Base-by-base conservation (phyloP, 2,797 vertebrate species). In the Anguilla marmorata region DNA sequence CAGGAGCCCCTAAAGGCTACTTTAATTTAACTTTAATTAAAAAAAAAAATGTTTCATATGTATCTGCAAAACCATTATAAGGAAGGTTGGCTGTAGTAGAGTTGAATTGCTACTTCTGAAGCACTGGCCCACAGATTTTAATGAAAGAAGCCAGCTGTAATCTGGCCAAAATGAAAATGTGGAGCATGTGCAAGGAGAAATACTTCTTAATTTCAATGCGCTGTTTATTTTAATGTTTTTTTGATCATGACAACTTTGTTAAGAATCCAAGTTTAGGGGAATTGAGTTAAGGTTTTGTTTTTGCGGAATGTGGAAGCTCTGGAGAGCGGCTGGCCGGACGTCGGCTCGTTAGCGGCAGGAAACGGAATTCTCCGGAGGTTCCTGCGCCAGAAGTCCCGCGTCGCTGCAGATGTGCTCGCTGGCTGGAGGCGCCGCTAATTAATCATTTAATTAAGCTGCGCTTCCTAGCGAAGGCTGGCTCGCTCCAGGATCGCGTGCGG, bases 311-410 rank as follows among this genome's bases (percentile, higher is more conserved):
- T 27, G 11, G 50, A 54, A 58, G 54, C 83, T 58, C 83, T 4
- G 52, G 83, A 85, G 54, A 85, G 30, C 58, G 91, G 92, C 92
- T 88, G 89, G 88, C 91, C 63, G 90, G 93, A 87, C 89, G 88
- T 90, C 87, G 90, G 90, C 93, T 95, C 90, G 93, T 95, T 95
- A 95, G 91, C 90, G 90, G 89, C 90, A 92, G 89, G 88, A 90
- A 93, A 94, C 95, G 93, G 1, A 94, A 94, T 93, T 92, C 93
- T 94, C 95, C 86, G 48, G n/a, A 92, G 95, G 92, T 89, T n/a
- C 74, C 87, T 79, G 86, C 89, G 86, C 85, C 88, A 87, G 48
- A 91, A 76, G 4, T 89, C 58, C 87, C 87, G n/a, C 30, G 30
- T 56, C 24, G 93, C 92, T 94, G 93, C 94, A 94, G 90, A 94